These are phyloP conservation scores for Acropternis orthonyx DNA, from an alignment of 2,797 vertebrate genomes.

Conservation along the genomic window DNA sequence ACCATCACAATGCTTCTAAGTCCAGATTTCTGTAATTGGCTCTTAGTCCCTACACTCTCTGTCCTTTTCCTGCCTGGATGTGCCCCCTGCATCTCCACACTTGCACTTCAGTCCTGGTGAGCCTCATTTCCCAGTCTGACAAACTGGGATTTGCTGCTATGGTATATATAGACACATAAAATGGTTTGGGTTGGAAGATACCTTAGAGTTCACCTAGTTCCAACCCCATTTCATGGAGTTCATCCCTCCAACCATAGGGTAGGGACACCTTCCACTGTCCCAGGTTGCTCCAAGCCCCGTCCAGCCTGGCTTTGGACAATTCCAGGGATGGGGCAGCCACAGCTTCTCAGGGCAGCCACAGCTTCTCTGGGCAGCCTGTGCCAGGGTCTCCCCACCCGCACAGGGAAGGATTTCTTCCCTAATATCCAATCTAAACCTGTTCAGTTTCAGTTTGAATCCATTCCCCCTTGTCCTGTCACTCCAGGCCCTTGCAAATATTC, in stretches of 20 bases:
- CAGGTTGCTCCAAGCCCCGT: fast-evolving
- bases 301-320: fast-evolving
- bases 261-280: fast-evolving
- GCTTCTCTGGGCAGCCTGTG: neutral
- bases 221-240: neutral
- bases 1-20: neutral
- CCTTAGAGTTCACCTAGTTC: neutral
- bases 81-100: neutral
- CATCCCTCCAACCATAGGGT: neutral
- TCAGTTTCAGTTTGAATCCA: neutral
- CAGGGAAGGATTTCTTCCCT: fast-evolving
- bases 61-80: neutral
- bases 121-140: neutral
- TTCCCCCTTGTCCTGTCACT: neutral
- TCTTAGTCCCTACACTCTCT: neutral
- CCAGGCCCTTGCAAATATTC: too few relatives aligned
- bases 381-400: fast-evolving
- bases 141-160: neutral
- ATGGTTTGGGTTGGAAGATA: neutral
- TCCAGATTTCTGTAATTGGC: neutral
- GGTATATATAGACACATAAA: neutral
- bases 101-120: neutral
- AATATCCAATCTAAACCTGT: too few relatives aligned
- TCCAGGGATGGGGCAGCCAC: neutral
- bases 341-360: neutral